A percentile compares a stretch with the other conserved stretches of the same genome.
Evolutionary conservation across 2,888 invertebrate genomes (phyloP).

Genomic region (Pharmacophagus antenor): DNA sequence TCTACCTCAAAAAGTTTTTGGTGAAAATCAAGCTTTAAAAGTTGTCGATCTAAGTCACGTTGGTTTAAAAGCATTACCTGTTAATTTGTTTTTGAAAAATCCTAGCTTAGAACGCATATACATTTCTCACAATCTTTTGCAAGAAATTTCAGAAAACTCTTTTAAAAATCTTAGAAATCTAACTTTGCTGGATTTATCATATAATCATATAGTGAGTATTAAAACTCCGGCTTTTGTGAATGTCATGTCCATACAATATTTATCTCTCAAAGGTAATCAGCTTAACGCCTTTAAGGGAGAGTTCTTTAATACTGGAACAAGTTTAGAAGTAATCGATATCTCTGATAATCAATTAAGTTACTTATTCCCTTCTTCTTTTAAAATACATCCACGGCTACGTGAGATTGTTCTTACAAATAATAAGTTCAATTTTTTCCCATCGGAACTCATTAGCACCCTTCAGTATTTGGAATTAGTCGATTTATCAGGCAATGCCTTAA

Average conservation of each 20-base stretch:
- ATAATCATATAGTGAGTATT: slow-evolving; percentile 88
- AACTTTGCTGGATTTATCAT: slow-evolving; percentile 87
- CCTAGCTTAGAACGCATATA: slow-evolving; percentile 84
- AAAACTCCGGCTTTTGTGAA: slow-evolving; percentile 89
- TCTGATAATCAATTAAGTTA: slow-evolving; percentile 90
- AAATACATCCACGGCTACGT: slow-evolving; percentile 89
- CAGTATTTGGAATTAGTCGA: slow-evolving; percentile 89
- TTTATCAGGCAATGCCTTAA: slow-evolving; percentile 87
- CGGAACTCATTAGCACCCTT: slow-evolving; percentile 89
- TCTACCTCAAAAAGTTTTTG: slow-evolving; percentile 84
- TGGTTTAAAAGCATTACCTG: slow-evolving; percentile 86
- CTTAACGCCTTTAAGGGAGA: slow-evolving; percentile 91
- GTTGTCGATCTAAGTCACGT: slow-evolving; percentile 88
- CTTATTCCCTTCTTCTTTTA: slow-evolving; percentile 91
- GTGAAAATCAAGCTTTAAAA: slow-evolving; percentile 84
- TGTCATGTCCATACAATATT: slow-evolving; percentile 85
- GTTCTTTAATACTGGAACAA: slow-evolving; percentile 91
- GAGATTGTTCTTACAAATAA: slow-evolving; percentile 87
- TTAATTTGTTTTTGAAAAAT: slow-evolving; percentile 86
- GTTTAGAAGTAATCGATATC: slow-evolving; percentile 89
- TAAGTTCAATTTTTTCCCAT: slow-evolving; percentile 91
- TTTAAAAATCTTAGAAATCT: slow-evolving; percentile 89
- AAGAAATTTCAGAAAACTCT: slow-evolving; percentile 88
- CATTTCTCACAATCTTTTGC: slow-evolving; percentile 86
- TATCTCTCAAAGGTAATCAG: slow-evolving; percentile 88